phyloP scores from a whole-genome alignment of 2,113 vertebrate species.

The Chaetops frenatus region DNA sequence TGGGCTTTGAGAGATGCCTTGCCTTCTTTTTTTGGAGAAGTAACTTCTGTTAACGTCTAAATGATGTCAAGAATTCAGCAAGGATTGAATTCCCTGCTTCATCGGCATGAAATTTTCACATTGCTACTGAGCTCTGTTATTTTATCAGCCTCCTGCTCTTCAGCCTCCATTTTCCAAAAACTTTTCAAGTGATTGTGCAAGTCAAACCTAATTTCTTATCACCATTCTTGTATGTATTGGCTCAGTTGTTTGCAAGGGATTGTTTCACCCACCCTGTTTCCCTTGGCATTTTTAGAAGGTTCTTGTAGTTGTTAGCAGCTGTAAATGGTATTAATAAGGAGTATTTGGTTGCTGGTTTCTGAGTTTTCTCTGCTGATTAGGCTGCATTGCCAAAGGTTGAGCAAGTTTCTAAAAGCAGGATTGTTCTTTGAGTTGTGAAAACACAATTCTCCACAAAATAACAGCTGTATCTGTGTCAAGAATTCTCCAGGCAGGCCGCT shows the following conservation, averaged over 20 bases:
- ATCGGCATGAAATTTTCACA: background rate
- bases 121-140: slow-evolving; percentile 15
- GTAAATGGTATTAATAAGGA: slow-evolving; percentile 17
- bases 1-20: slow-evolving; percentile 15
- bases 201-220: slow-evolving; percentile 49
- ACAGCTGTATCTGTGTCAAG: background rate
- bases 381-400: slow-evolving; percentile 48
- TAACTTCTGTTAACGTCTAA: slow-evolving; percentile 48
- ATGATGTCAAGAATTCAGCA: slow-evolving; percentile 49
- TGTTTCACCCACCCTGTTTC: slow-evolving; percentile 36
- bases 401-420: slow-evolving; percentile 48
- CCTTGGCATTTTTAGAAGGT: slow-evolving; percentile 25
- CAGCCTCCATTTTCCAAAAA: background rate
- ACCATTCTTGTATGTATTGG: background rate
- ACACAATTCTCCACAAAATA: background rate
- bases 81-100: slow-evolving; percentile 15
- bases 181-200: background rate
- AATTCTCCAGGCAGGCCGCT: slow-evolving; percentile 8
- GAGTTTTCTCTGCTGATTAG: slow-evolving; percentile 39
- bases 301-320: slow-evolving; percentile 13
- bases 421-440: slow-evolving; percentile 54
- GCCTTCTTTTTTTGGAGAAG: slow-evolving; percentile 37
- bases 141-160: slow-evolving; percentile 28
- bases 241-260: background rate
- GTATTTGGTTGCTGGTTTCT: slow-evolving; percentile 37